These are phyloP conservation scores for Cataglyphis altisquamis DNA, from an alignment of 2,888 invertebrate genomes.

Conservation along the genomic window DNA sequence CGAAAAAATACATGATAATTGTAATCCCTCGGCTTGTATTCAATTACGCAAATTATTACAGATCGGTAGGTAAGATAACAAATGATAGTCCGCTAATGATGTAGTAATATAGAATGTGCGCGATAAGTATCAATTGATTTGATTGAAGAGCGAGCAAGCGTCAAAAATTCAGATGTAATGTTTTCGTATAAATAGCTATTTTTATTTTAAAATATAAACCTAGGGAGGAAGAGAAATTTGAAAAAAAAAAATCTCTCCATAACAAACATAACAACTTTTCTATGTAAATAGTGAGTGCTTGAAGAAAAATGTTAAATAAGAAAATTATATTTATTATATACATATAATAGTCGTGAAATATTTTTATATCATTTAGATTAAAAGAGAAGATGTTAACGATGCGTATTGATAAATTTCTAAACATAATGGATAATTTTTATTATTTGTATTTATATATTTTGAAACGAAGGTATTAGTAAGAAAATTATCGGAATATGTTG, in stretches of 20 bases:
- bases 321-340: background rate
- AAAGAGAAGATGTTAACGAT: background rate
- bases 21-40: constrained; percentile 7
- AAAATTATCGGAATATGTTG: constrained; percentile 17
- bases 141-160: background rate
- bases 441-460: background rate
- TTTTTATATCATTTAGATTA: background rate
- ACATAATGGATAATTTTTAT: background rate
- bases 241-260: background rate
- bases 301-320: background rate
- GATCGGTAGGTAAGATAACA: background rate
- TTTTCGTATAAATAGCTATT: background rate
- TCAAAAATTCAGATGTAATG: background rate
- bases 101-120: background rate
- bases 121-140: background rate
- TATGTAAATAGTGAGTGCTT: background rate
- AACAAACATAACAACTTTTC: background rate
- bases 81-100: background rate
- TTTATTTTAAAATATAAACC: background rate
- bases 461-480: background rate
- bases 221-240: background rate
- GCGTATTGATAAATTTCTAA: background rate
- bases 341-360: background rate
- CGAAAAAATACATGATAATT: constrained; percentile 18
- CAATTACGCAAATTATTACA: constrained; percentile 17